Conservation (phyloP, 2,797 vertebrate species). For the Brachyalestes nurse region DNA sequence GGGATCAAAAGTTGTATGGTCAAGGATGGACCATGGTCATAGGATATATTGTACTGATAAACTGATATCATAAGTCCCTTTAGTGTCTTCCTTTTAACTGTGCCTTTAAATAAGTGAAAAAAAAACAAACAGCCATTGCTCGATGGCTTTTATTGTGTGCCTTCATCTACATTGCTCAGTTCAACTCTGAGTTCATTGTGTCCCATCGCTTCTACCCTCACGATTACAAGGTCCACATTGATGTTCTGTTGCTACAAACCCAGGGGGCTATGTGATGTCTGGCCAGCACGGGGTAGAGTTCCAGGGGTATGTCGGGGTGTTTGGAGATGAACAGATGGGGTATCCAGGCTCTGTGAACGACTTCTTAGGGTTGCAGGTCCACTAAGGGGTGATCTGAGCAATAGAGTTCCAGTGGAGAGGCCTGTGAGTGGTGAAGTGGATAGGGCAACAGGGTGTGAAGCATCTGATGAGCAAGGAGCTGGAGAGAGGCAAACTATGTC, state of each 20-base stretch:
- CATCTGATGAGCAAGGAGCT: constrained; percentile 33
- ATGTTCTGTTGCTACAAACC: constrained; percentile 49
- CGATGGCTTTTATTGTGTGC: constrained; percentile 32
- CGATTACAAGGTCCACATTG: constrained; percentile 5
- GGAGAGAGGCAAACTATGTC: constrained; percentile 56
- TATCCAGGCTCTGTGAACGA: constrained; percentile 63
- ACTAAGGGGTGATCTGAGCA: constrained; percentile 57
- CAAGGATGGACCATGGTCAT: not conserved
- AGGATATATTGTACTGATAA: not conserved
- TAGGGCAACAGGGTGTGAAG: not conserved
- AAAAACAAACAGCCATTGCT: constrained; percentile 28
- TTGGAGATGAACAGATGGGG: constrained; percentile 40
- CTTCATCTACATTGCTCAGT: constrained; percentile 26
- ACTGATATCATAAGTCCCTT: constrained; percentile 39
- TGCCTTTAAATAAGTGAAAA: constrained; percentile 35
- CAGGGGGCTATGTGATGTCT: constrained; percentile 27
- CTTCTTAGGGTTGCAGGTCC: constrained; percentile 55
- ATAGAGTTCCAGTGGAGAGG: constrained; percentile 46
- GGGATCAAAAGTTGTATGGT: not conserved
- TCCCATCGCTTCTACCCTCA: constrained; percentile 23
- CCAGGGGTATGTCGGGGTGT: constrained; percentile 55
- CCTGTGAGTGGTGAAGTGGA: constrained; percentile 22
- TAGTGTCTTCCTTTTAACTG: constrained; percentile 35
- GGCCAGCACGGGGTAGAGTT: constrained; percentile 62
- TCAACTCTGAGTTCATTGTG: constrained; percentile 36